Conservation (phyloP, 53 echinoderm and acorn worm species). For the Paelopatides confundens region DNA sequence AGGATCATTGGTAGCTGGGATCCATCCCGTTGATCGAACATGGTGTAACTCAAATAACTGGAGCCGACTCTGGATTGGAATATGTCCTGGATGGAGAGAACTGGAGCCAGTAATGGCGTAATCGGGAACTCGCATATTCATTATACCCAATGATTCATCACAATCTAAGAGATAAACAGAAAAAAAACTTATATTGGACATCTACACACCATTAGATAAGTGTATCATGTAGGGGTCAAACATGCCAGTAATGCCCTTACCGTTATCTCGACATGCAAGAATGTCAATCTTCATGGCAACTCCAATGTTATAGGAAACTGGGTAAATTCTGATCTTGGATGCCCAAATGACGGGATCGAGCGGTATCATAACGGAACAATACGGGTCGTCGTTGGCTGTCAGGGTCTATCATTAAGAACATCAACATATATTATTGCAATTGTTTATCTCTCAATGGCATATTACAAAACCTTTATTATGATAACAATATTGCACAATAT, state of each 20-base stretch:
- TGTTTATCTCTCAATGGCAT: no score
- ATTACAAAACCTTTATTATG: no score
- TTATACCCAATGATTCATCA: slow-evolving; percentile 18
- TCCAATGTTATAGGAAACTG: slow-evolving; percentile 6
- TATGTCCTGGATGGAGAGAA: neutral
- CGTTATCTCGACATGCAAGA: slow-evolving; percentile 5
- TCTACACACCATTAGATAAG: no score
- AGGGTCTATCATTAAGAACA: neutral
- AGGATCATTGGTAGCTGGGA: neutral
- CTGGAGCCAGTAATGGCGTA: neutral
- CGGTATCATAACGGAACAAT: slow-evolving; percentile 8
- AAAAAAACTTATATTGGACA: no score
- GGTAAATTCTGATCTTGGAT: neutral
- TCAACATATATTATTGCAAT: neutral
- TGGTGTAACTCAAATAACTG: neutral
- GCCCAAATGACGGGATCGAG: slow-evolving; percentile 9
- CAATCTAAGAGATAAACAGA: slow-evolving; percentile 16
- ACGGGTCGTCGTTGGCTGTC: neutral
- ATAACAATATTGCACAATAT: no score
- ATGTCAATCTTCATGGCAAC: slow-evolving; percentile 20
- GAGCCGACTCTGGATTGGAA: slow-evolving; percentile 3
- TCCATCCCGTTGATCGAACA: neutral
- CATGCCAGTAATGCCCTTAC: no score
- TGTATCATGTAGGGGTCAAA: no score
- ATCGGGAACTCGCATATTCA: neutral